Evolutionary conservation across 2,113 vertebrate genomes (phyloP).

Genomic region (Paradoxurus hermaphroditus): DNA sequence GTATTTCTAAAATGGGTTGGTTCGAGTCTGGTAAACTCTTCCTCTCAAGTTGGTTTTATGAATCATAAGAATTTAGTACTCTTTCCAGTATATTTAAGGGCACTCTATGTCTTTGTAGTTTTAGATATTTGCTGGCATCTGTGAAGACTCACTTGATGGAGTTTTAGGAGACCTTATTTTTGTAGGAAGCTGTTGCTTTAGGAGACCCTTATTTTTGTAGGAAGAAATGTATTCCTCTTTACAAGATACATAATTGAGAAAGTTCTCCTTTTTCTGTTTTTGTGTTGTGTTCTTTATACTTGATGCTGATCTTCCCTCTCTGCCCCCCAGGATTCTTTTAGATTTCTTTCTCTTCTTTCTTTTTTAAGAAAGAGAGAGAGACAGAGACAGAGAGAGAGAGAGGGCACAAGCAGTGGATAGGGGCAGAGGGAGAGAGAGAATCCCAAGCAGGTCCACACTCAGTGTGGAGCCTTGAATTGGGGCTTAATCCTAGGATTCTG

Average conservation of each 20-base stretch:
- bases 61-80: neutral
- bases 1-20: slow-evolving; percentile 18
- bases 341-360: neutral
- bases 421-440: too few species aligned
- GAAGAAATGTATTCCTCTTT: neutral
- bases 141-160: neutral
- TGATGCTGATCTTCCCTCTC: neutral
- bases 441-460: too few species aligned
- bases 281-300: neutral
- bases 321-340: neutral
- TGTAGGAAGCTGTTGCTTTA: neutral
- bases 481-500: too few species aligned
- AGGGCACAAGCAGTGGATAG: too few species aligned
- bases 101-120: neutral
- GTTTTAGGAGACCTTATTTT: slow-evolving; percentile 3
- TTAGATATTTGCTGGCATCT: neutral
- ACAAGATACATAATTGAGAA: neutral
- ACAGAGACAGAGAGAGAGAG: too few species aligned
- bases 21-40: neutral
- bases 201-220: neutral
- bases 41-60: slow-evolving; percentile 5
- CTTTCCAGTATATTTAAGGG: neutral
- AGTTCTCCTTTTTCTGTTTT: neutral
- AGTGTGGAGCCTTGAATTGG: too few species aligned
- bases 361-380: too few species aligned